phyloP scores from a whole-genome alignment of 2,797 vertebrate genomes.

The Myripristis jacobus region DNA sequence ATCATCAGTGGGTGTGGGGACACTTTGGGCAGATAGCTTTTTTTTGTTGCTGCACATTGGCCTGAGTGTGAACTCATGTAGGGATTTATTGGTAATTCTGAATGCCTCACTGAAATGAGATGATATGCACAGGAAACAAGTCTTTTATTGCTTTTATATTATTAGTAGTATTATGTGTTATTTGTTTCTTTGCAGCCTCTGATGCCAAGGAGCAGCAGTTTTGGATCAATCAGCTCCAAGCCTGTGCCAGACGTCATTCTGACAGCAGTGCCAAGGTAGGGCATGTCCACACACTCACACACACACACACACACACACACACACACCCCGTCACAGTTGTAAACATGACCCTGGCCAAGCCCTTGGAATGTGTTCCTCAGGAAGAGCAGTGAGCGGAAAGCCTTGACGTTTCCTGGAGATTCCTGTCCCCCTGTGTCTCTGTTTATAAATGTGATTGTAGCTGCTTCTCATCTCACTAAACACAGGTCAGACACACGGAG shows the following conservation, averaged over 20 bases:
- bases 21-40: slow-evolving; percentile 11
- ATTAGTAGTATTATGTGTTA: slow-evolving; percentile 19
- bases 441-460: slow-evolving; percentile 28
- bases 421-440: slow-evolving; percentile 8
- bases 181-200: slow-evolving; percentile 81
- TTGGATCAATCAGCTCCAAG: slow-evolving; percentile 95
- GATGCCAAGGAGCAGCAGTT: slow-evolving; percentile 94
- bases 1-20: too few relatives aligned
- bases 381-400: slow-evolving; percentile 30
- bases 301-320: slow-evolving; percentile 4
- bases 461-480: slow-evolving; percentile 24
- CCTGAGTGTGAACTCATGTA: slow-evolving; percentile 21
- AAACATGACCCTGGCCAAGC: slow-evolving; percentile 34
- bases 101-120: slow-evolving; percentile 2
- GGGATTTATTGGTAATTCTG: background rate
- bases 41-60: slow-evolving; percentile 17
- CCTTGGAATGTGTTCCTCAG: slow-evolving; percentile 23
- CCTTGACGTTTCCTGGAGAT: slow-evolving; percentile 40
- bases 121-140: background rate
- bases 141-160: slow-evolving; percentile 17
- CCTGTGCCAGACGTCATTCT: slow-evolving; percentile 93
- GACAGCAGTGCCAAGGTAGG: slow-evolving; percentile 92
- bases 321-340: slow-evolving; percentile 2
- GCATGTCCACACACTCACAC: slow-evolving; percentile 10
- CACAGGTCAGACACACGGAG: slow-evolving; percentile 10